Evolutionary conservation across 2,797 vertebrate genomes (phyloP).

Genomic region (Mergus octosetaceus): DNA sequence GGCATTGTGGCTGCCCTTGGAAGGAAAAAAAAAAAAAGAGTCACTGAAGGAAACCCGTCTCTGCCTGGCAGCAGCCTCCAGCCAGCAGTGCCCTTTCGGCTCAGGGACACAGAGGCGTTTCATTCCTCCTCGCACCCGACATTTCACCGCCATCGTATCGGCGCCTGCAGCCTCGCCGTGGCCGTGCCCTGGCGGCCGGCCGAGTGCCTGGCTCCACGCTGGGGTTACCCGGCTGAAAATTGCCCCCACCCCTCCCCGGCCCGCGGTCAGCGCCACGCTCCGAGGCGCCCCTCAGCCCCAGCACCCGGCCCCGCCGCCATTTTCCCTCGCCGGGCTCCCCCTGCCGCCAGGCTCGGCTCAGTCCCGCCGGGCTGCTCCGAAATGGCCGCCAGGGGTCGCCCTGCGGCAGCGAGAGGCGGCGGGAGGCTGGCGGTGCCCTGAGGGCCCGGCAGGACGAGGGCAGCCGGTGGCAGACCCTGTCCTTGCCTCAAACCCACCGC

Average conservation of each 20-base stretch:
- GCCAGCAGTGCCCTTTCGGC: fast-evolving
- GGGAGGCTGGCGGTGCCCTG: neutral
- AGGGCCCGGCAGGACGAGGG: too few relatives aligned
- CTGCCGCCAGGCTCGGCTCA: neutral
- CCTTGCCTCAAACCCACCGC: too few relatives aligned
- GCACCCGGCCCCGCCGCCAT: fast-evolving
- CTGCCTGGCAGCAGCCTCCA: neutral
- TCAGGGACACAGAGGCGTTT: fast-evolving
- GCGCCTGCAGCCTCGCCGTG: fast-evolving
- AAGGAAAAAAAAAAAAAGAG: fast-evolving
- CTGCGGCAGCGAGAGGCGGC: neutral
- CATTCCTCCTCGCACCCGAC: fast-evolving
- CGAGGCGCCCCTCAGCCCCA: neutral
- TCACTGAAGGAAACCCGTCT: fast-evolving
- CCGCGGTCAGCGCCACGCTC: too few relatives aligned
- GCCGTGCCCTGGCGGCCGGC: too few relatives aligned
- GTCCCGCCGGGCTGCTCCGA: neutral
- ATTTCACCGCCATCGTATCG: fast-evolving
- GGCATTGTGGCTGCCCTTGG: neutral
- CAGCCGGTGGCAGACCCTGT: too few relatives aligned
- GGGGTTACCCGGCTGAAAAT: fast-evolving
- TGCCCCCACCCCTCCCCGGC: fast-evolving
- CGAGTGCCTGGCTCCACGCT: fast-evolving
- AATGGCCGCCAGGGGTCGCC: neutral
- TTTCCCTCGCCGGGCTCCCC: neutral